Evolutionary conservation across 2,113 vertebrate genomes (phyloP), one percentile per base, ranked within the genome.

Genomic region (Chaetorhynchus papuensis): DNA sequence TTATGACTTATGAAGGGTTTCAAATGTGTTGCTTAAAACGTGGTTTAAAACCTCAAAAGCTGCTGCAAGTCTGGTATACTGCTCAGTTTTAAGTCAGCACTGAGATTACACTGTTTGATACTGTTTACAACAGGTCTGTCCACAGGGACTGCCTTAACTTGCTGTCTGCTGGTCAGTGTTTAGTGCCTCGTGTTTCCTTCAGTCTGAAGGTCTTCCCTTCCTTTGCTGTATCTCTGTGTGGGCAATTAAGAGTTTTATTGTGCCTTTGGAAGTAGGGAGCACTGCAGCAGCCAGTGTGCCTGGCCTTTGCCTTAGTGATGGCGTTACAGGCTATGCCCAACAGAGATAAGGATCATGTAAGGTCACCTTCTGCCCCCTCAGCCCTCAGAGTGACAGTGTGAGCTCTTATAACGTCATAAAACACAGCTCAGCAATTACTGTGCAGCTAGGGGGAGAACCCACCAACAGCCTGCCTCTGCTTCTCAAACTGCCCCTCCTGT

Each of bases 371-470:
- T 76, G 53, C 66, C 61, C 82, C 39, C 61, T 57, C 89, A 52
- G 11, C 30, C 41, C 66, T 86, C 1, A 0, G 4, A 76, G n/a
- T 23, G 37, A 61, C 2, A 1, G 13, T 13, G 50, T 33, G 56
- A 74, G 50, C 33, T 50, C 45, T 54, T 50, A 21, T 3, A 83
- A 44, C 22, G 16, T 4, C 45, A 52, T 31, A 72, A 93, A 76
- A 47, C 23, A 52, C 3, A 50, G 35, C 13, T 65, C 59, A 69
- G 54, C 50, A 30, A 30, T 28, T 33, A 5, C 8, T 70, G 45
- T 61, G 59, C 41, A 41, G 44, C 21, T 10, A 28, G 17, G 16
- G 56, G 59, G n/a, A 76, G 15, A 92, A 11, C 9, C 37, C 33
- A 17, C 2, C 6, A 37, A 7, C 56, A 85, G 37, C 21, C 60